A percentile compares a stretch with the other conserved stretches of the same genome.
phyloP scores from a whole-genome alignment of 2,888 invertebrate species.

The Lutraria lutraria region DNA sequence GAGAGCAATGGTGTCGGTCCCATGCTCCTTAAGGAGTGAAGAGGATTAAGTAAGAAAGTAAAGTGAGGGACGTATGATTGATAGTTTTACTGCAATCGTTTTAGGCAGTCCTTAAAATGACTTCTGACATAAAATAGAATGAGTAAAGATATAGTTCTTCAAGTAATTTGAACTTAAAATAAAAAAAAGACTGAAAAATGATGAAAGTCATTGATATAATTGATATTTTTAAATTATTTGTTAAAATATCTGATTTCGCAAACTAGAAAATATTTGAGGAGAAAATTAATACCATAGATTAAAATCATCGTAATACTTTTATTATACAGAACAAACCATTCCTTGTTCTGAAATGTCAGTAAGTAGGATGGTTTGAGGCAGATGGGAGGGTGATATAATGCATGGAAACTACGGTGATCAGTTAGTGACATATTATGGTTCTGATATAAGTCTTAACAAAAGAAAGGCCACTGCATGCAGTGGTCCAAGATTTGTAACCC shows the following conservation, averaged over 20 bases:
- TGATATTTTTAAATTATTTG: neutral
- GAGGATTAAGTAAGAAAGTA: too few species aligned
- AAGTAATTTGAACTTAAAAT: constrained; percentile 2
- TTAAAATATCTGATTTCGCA: neutral
- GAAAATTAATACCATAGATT: neutral
- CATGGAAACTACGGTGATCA: too few species aligned
- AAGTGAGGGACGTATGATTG: too few species aligned
- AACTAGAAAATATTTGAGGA: neutral
- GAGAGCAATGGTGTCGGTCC: too few species aligned
- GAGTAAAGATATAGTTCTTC: neutral
- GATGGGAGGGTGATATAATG: neutral
- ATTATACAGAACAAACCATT: neutral
- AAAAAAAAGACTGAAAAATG: neutral
- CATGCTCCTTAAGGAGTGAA: too few species aligned
- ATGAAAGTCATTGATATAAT: neutral
- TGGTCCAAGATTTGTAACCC: too few species aligned
- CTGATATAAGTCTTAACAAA: too few species aligned
- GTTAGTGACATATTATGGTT: too few species aligned
- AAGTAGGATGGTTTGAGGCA: neutral
- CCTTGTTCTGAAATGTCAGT: neutral
- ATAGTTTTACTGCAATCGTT: too few species aligned
- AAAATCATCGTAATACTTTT: too few species aligned
- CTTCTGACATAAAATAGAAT: neutral
- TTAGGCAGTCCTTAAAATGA: neutral
- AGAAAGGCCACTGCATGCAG: too few species aligned